phyloP scores from a whole-genome alignment of 1,140 invertebrate genomes.

The Parapsyche elsis region DNA sequence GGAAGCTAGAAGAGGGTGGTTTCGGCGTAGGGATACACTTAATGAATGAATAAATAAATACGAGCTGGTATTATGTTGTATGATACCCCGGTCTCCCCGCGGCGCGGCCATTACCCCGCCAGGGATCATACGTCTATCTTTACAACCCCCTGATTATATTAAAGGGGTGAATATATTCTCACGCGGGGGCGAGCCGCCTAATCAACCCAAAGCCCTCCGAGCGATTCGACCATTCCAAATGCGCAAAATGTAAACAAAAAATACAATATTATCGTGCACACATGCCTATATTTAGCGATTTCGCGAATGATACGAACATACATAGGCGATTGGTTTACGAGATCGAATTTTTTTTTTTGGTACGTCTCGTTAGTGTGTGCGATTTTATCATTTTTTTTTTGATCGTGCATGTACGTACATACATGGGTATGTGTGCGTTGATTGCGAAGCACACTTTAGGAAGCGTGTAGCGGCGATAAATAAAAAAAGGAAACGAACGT shows the following conservation, averaged over 20 bases:
- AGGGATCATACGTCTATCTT: constrained; percentile 47
- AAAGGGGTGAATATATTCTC: constrained; percentile 47
- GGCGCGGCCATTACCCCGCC: constrained; percentile 35
- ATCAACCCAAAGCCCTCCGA: background rate
- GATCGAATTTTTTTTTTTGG: background rate
- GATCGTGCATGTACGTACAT: background rate
- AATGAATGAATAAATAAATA: constrained; percentile 57
- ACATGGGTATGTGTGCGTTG: constrained; percentile 14
- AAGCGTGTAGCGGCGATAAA: constrained; percentile 29
- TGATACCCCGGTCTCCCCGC: constrained; percentile 42
- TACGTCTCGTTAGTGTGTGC: constrained; percentile 10
- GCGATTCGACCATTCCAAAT: no score
- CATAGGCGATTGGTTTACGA: no score
- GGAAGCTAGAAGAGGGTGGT: constrained; percentile 34
- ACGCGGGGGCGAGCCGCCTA: background rate
- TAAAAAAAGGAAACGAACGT: constrained; percentile 35
- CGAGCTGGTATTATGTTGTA: constrained; percentile 54
- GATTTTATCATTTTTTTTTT: constrained; percentile 15
- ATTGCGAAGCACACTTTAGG: constrained; percentile 37
- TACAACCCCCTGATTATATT: constrained; percentile 49
- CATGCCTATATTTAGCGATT: no score
- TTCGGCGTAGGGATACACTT: constrained; percentile 53
- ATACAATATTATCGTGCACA: no score
- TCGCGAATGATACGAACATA: no score
- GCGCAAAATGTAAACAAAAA: no score